Evolutionary conservation across 2,888 invertebrate species (phyloP).

Genomic region (Habrosyne pyritoides): DNA sequence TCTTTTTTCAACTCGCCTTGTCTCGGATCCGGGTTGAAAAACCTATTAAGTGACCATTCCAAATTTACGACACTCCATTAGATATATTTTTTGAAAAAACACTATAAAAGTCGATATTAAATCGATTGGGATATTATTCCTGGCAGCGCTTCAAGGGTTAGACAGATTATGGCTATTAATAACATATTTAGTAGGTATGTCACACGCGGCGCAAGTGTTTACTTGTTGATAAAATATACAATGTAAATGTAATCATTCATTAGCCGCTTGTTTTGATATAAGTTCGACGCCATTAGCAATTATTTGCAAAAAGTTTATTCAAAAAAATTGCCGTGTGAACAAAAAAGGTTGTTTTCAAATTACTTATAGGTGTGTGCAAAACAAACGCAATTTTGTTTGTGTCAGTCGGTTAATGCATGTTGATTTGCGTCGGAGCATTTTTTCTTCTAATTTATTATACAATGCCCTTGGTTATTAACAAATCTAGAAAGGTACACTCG

Average conservation of each 20-base stretch:
- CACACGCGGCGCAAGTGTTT: not conserved
- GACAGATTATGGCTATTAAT: not conserved
- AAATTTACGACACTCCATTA: too few relatives aligned
- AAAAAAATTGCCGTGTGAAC: not conserved
- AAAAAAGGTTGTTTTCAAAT: not conserved
- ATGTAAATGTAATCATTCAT: not conserved
- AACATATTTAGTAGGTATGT: conserved; percentile 1
- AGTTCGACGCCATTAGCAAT: not conserved
- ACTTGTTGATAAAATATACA: not conserved
- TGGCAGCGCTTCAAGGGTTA: not conserved
- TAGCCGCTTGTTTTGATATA: not conserved
- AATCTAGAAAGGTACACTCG: too few relatives aligned
- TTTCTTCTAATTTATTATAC: too few relatives aligned
- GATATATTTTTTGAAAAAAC: too few relatives aligned
- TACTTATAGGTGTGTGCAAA: not conserved
- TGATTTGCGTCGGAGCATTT: too few relatives aligned
- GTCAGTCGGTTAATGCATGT: too few relatives aligned
- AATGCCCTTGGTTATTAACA: too few relatives aligned
- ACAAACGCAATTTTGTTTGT: too few relatives aligned
- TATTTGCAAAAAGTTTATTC: not conserved
- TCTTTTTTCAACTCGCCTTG: too few relatives aligned
- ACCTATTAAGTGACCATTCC: too few relatives aligned
- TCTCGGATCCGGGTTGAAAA: too few relatives aligned
- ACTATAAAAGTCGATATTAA: too few relatives aligned
- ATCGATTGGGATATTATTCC: not conserved